These are phyloP conservation scores for Boleophthalmus pectinirostris DNA, from an alignment of 2,113 vertebrate genomes.

Conservation along the genomic window DNA sequence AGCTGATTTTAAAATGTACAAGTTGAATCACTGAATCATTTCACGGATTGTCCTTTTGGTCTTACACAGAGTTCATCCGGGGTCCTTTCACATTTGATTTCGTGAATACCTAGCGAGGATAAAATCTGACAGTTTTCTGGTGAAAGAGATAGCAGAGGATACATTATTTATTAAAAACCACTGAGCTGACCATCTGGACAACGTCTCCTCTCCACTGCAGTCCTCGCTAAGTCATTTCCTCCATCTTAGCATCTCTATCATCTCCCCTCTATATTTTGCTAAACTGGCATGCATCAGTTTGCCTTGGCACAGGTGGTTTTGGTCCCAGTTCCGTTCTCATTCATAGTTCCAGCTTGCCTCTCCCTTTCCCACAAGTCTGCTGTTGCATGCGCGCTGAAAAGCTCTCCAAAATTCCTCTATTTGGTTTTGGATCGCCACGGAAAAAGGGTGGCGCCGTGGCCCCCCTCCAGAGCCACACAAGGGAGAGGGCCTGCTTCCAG, in stretches of 20 bases:
- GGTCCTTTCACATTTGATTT: constrained; percentile 24
- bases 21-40: not conserved
- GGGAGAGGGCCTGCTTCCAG: constrained; percentile 57
- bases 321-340: constrained; percentile 38
- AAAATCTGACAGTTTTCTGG: constrained; percentile 40
- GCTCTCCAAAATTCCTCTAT: constrained; percentile 65
- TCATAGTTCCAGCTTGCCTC: constrained; percentile 30
- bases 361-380: constrained; percentile 58
- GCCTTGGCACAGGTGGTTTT: constrained; percentile 44
- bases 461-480: constrained; percentile 46
- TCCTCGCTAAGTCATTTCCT: constrained; percentile 48
- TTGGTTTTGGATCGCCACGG: constrained; percentile 54
- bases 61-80: not conserved
- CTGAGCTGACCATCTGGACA: constrained; percentile 71
- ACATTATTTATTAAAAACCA: constrained; percentile 62
- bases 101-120: constrained; percentile 38
- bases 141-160: constrained; percentile 43
- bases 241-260: constrained; percentile 45
- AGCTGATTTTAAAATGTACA: constrained; percentile 1
- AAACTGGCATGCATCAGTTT: constrained; percentile 45
- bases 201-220: constrained; percentile 42
- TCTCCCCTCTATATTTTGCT: constrained; percentile 45
- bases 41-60: not conserved
- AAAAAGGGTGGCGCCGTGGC: constrained; percentile 63
- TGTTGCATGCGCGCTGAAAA: constrained; percentile 52